These are phyloP conservation scores for Tetranychus piercei DNA, from an alignment of 2,888 invertebrate genomes.

Conservation along the genomic window DNA sequence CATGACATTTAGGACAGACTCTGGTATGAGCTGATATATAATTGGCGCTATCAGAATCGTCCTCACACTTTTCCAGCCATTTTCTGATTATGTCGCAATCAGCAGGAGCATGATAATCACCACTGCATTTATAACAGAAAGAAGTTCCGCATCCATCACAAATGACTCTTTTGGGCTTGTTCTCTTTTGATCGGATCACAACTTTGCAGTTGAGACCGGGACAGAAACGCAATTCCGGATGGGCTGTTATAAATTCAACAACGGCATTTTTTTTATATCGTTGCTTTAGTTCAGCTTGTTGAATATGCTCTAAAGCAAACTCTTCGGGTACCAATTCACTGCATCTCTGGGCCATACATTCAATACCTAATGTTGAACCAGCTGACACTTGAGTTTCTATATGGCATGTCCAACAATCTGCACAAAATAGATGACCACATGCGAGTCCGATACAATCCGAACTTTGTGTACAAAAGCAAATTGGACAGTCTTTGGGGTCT, in stretches of 20 bases:
- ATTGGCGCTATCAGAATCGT: slow-evolving; percentile 98
- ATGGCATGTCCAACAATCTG: slow-evolving; percentile 87
- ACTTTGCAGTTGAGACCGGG: slow-evolving; percentile 87
- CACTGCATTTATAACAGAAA: slow-evolving; percentile 85
- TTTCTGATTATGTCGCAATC: slow-evolving; percentile 84
- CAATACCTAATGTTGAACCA: slow-evolving; percentile 58
- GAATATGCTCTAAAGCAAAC: slow-evolving; percentile 63
- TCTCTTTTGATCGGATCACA: slow-evolving; percentile 63
- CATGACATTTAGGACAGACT: slow-evolving; percentile 95
- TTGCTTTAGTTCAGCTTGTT: slow-evolving; percentile 58
- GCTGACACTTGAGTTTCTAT: slow-evolving; percentile 88
- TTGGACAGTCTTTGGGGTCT: slow-evolving; percentile 10
- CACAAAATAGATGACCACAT: slow-evolving; percentile 84
- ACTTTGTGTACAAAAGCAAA: slow-evolving; percentile 51
- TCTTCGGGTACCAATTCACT: slow-evolving; percentile 87
- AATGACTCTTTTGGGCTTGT: slow-evolving; percentile 61
- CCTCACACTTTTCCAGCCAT: slow-evolving; percentile 98
- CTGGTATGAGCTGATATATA: slow-evolving; percentile 97
- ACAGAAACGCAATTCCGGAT: slow-evolving; percentile 51
- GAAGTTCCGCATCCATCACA: slow-evolving; percentile 71
- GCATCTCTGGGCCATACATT: slow-evolving; percentile 92
- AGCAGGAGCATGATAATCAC: slow-evolving; percentile 94
- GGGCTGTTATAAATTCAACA: slow-evolving; percentile 69
- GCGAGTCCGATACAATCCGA: slow-evolving; percentile 59
- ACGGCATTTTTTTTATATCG: slow-evolving; percentile 86